Base-by-base conservation (phyloP, 1,140 invertebrate species). In the Neodiprion fabricii region DNA sequence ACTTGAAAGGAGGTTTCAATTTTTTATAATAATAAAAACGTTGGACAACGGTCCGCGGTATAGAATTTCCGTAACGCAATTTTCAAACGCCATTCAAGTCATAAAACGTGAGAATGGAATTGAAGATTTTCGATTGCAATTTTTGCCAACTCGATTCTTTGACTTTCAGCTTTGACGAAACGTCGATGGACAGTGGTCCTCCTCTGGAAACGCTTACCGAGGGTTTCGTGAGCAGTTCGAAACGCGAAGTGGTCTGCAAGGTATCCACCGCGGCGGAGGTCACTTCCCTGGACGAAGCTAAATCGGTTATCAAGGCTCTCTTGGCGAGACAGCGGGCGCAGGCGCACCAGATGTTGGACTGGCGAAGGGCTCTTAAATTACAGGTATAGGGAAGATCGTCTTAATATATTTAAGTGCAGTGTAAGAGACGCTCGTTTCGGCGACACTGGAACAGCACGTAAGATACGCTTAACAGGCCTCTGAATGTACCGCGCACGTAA, bases 211-310 rank as follows among this genome's bases (percentile, higher is more conserved):
- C 81, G 17, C 76, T 86, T 77, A 75, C 79, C 70, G 85, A 86
- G 71, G 81, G 79, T 17, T 78, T 80, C 66, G 76, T 83, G 23
- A 79, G 78, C 77, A 82, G 84, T 47, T 77, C 78, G 53, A 47
- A 47, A 23, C 21, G 21, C 40, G 21, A 47, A 12, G 21, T 69
- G 1, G 67, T 70, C 66, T 77, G 73, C 73, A 82, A 86, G 48
- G 72, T 28, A 28, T 68, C 48, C 11, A 72, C 72, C 47, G 84
- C 84, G n/a, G 81, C 85, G 73, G 88, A 89, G 74, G 86, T 90
- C 40, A 86, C 84, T 47, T 90, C 85, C 49, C 77, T 91, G 78
- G 90, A 91, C 75, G 89, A 90, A 80, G 90, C 90, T 5, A 86
- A 88, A 72, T 81, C 80, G 70, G 86, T 90, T 70, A 91, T 91